Percentiles rank a stretch among this genome's conserved stretches.
phyloP scores from a whole-genome alignment of 2,797 vertebrate genomes.

The Parauchenoglanis punctatus region DNA sequence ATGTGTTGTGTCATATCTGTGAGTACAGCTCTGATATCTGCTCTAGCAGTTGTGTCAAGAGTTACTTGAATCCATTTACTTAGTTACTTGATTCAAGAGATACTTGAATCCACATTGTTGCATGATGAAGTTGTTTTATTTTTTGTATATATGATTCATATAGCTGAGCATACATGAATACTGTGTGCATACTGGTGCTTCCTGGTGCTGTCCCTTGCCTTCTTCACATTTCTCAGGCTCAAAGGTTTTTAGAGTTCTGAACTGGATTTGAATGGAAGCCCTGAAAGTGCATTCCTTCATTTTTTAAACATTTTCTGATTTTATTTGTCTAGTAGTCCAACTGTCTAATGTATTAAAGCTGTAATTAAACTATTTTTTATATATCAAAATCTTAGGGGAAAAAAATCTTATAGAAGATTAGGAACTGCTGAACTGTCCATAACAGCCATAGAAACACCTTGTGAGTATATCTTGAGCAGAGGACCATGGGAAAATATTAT shows the following conservation, averaged over 20 bases:
- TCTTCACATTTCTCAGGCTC: not conserved
- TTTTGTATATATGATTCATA: not conserved
- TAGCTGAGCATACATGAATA: not conserved
- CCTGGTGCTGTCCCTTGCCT: not conserved
- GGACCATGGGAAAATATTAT: conserved; percentile 37
- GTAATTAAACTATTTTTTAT: not conserved
- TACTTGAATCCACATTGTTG: not conserved
- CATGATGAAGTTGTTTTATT: not conserved
- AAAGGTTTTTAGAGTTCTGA: not conserved
- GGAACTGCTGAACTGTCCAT: not conserved
- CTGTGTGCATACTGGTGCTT: not conserved
- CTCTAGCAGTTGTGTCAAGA: not conserved
- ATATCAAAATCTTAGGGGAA: not conserved
- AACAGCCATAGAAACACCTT: not conserved
- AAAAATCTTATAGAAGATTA: not conserved
- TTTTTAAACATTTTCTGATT: not conserved
- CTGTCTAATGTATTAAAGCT: not conserved
- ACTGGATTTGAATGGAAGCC: not conserved
- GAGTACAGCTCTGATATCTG: not conserved
- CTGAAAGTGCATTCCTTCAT: not conserved
- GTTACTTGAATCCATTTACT: not conserved
- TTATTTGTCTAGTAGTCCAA: not conserved
- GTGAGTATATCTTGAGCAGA: conserved; percentile 23
- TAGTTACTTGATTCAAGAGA: not conserved
- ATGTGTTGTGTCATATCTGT: not conserved